These are phyloP conservation scores for Hemiprocne comata DNA, from an alignment of 2,113 vertebrate genomes.

Conservation along the genomic window DNA sequence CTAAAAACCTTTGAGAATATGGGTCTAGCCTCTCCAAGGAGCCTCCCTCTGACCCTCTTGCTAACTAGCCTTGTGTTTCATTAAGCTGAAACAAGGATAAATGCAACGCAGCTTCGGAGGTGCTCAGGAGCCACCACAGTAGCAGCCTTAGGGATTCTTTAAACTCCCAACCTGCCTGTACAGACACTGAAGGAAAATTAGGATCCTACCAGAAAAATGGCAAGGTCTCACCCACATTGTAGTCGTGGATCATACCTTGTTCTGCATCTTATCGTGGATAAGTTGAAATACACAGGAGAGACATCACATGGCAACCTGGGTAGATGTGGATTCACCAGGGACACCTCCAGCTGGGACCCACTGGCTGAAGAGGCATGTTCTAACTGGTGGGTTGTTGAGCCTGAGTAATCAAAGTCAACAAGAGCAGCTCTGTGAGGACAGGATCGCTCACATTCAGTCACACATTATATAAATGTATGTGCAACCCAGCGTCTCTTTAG, in stretches of 20 bases:
- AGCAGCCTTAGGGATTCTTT: neutral
- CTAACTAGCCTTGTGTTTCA: neutral
- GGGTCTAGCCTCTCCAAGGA: neutral
- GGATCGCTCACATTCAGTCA: neutral
- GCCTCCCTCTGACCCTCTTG: neutral
- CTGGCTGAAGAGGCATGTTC: neutral
- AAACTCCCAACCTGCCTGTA: neutral
- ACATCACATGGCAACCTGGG: constrained; percentile 54
- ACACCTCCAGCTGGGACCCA: constrained; percentile 27
- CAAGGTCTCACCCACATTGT: neutral
- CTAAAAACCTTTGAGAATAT: neutral
- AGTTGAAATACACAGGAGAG: neutral
- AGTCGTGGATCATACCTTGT: constrained; percentile 47
- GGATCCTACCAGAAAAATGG: neutral
- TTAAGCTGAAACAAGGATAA: neutral
- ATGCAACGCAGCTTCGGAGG: neutral
- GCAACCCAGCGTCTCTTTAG: neutral
- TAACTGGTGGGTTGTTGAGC: neutral
- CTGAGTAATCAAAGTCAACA: neutral
- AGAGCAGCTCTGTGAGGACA: neutral
- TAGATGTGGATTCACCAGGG: constrained; percentile 22
- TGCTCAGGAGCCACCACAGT: neutral
- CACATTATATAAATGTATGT: accelerated
- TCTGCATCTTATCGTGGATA: constrained; percentile 32
- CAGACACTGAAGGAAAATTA: neutral